These are phyloP conservation scores for Zaprionus ghesquierei DNA, from an alignment of 1,140 invertebrate genomes.

Conservation along the genomic window DNA sequence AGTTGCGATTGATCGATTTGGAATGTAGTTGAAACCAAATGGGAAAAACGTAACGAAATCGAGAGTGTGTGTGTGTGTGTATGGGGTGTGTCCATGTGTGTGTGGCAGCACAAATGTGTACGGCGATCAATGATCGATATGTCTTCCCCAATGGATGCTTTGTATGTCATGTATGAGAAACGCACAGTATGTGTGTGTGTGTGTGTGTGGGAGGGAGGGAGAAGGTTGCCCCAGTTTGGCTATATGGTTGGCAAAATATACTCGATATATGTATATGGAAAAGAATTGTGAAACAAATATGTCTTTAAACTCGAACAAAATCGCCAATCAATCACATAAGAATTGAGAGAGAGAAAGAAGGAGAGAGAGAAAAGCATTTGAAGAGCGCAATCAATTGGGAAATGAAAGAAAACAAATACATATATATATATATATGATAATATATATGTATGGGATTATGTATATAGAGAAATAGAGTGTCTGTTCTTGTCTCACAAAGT, in stretches of 20 bases:
- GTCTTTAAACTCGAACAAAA: conserved; percentile 9
- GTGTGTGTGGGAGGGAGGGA: background rate
- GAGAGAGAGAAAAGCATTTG: conserved; percentile 7
- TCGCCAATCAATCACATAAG: conserved; percentile 1
- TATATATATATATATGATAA: background rate
- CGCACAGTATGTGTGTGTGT: conserved; percentile 9
- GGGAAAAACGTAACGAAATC: conserved; percentile 28
- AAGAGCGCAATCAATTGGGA: background rate
- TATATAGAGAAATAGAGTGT: background rate
- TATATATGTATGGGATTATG: background rate
- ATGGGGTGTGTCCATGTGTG: background rate
- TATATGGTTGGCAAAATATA: background rate
- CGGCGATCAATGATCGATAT: background rate
- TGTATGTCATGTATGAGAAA: background rate
- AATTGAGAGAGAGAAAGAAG: background rate
- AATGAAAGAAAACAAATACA: conserved; percentile 1
- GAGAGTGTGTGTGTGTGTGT: conserved; percentile 1
- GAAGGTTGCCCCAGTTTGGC: background rate
- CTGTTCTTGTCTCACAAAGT: background rate
- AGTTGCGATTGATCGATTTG: conserved; percentile 37
- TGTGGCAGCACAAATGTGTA: background rate
- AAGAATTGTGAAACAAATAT: too few species aligned
- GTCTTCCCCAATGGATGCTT: background rate
- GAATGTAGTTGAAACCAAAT: conserved; percentile 43
- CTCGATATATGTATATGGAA: background rate